Conservation (phyloP, 2,888 invertebrate species). For the Lasioglossum vierecki region DNA sequence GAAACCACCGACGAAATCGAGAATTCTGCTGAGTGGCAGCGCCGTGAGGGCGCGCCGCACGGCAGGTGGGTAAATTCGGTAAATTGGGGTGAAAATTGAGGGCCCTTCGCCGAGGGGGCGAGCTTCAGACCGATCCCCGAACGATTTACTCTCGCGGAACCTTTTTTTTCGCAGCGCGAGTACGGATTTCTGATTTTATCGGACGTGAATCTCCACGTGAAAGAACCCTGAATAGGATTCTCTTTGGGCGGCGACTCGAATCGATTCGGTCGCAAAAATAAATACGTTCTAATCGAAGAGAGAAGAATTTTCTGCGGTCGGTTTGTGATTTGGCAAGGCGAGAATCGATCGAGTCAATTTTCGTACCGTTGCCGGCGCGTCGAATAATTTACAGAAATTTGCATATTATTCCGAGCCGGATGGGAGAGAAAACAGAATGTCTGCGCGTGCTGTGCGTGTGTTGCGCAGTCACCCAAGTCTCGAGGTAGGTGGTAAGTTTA, state of each 20-base stretch:
- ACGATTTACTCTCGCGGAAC: not conserved
- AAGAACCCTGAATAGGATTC: not conserved
- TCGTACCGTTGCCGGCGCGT: not conserved
- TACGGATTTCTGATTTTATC: not conserved
- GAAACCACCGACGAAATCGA: conserved; percentile 33
- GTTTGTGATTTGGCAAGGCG: not conserved
- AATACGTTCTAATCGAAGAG: not conserved
- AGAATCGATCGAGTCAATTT: not conserved
- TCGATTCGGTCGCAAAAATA: not conserved
- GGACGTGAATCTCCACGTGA: not conserved
- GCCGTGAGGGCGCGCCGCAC: not conserved
- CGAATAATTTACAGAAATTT: not conserved
- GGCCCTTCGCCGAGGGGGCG: not conserved
- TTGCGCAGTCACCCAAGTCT: not conserved
- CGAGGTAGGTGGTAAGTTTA: conserved; percentile 54
- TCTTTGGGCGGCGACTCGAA: not conserved
- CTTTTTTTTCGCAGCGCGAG: not conserved
- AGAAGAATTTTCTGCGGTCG: no score
- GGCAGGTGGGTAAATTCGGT: conserved; percentile 14
- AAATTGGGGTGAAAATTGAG: conserved; percentile 11
- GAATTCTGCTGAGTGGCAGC: conserved; percentile 47
- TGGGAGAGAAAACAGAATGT: not conserved
- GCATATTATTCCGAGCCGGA: not conserved
- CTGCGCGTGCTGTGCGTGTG: not conserved
- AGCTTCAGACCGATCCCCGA: not conserved